These are phyloP conservation scores for Ophion slaviceki DNA, from an alignment of 2,888 invertebrate species.

Conservation along the genomic window DNA sequence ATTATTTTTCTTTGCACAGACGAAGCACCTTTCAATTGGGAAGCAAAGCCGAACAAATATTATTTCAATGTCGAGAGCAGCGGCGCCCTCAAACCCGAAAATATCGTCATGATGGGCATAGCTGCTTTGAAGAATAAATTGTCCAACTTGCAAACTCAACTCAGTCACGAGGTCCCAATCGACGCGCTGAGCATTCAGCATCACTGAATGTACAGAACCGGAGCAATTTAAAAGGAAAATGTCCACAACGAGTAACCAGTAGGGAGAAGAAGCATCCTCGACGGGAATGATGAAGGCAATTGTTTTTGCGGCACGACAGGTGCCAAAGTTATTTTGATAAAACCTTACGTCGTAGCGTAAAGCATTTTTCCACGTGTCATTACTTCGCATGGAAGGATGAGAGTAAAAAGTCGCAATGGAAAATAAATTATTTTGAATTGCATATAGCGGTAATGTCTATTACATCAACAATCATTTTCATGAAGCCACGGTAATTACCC, in stretches of 20 bases:
- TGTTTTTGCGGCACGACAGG: not conserved
- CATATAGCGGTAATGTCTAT: not conserved
- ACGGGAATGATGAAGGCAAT: not conserved
- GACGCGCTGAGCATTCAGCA: constrained; percentile 92
- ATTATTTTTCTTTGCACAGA: constrained; percentile 83
- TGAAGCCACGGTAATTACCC: not conserved
- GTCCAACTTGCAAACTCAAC: constrained; percentile 96
- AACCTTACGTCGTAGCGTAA: not conserved
- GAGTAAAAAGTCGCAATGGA: not conserved
- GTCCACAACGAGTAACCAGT: not conserved
- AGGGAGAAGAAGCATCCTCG: not conserved
- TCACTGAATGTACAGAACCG: constrained; percentile 78
- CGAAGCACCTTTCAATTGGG: constrained; percentile 97
- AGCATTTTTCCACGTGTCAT: not conserved
- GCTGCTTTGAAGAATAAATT: constrained; percentile 97
- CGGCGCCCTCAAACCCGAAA: constrained; percentile 97
- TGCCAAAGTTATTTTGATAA: too few relatives aligned
- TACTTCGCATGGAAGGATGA: not conserved
- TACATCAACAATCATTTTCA: not conserved
- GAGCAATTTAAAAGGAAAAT: not conserved
- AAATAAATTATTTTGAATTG: not conserved
- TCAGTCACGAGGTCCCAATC: constrained; percentile 93
- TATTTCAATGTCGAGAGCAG: constrained; percentile 98
- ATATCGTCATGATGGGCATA: constrained; percentile 98
- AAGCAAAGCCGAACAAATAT: constrained; percentile 98